A percentile compares a stretch with the other conserved stretches of the same genome.
These are phyloP conservation scores for Diprion similis DNA, from an alignment of 1,140 invertebrate species.

Conservation along the genomic window DNA sequence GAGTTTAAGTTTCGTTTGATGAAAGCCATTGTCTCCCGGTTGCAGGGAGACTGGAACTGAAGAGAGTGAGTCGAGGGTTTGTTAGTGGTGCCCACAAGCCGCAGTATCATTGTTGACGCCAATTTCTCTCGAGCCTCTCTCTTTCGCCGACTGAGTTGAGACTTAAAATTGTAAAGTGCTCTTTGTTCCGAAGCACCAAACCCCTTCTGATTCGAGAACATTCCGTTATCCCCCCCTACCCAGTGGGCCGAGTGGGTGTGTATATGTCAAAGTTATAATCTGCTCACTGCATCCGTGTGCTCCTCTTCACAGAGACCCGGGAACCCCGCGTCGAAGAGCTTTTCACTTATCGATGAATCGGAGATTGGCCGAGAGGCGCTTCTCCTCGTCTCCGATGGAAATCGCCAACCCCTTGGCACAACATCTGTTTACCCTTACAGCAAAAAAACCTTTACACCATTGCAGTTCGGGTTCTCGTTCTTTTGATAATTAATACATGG, in stretches of 20 bases:
- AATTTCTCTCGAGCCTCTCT: not conserved
- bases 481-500: too few relatives aligned
- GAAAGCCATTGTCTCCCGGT: not conserved
- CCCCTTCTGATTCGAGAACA: too few relatives aligned
- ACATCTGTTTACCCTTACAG: too few relatives aligned
- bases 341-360: too few relatives aligned
- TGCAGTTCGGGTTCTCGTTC: not conserved
- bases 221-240: not conserved
- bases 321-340: too few relatives aligned
- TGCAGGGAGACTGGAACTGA: not conserved
- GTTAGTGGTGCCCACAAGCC: not conserved
- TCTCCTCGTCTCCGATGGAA: too few relatives aligned
- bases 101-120: not conserved
- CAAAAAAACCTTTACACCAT: too few relatives aligned
- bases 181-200: not conserved
- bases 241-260: too few relatives aligned
- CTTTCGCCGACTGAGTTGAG: not conserved
- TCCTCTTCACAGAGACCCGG: too few relatives aligned
- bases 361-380: too few relatives aligned
- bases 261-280: not conserved
- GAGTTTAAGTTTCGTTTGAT: too few relatives aligned
- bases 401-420: too few relatives aligned
- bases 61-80: not conserved
- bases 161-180: not conserved
- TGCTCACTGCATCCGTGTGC: not conserved